A percentile compares a stretch with the other conserved stretches of the same genome.
These are phyloP conservation scores for Cnemophilus loriae DNA, from an alignment of 2,113 vertebrate species.

Conservation along the genomic window DNA sequence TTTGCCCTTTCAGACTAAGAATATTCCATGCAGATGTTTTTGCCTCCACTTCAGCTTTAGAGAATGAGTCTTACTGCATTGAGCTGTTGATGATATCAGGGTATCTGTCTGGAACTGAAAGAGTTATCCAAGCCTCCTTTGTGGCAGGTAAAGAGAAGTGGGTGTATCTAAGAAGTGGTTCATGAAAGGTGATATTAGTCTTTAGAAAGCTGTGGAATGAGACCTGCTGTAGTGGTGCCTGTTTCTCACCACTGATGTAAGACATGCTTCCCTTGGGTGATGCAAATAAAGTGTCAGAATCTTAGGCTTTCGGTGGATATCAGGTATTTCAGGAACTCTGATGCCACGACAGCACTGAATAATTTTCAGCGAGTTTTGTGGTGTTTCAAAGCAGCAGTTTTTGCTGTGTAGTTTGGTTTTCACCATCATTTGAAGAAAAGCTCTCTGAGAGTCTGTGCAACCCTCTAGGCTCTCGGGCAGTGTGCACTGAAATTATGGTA, in stretches of 20 bases:
- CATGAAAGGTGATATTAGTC: not conserved
- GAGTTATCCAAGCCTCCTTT: not conserved
- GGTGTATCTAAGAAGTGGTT: not conserved
- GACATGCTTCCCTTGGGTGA: not conserved
- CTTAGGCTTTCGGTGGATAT: not conserved
- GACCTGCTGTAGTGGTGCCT: not conserved
- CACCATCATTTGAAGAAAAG: not conserved
- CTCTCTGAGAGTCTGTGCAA: not conserved
- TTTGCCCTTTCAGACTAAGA: not conserved
- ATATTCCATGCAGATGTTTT: not conserved
- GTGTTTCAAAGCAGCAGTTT: not conserved
- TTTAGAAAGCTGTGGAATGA: not conserved
- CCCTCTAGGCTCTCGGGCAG: not conserved
- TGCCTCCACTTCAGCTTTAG: not conserved
- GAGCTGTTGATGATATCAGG: not conserved
- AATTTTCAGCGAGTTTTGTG: not conserved
- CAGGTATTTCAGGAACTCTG: no score
- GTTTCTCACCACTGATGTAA: not conserved
- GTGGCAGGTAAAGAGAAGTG: not conserved
- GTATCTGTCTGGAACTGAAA: not conserved
- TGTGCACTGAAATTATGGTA: fast-evolving
- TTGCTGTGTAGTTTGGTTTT: not conserved
- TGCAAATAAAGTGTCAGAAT: not conserved
- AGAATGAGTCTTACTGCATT: not conserved
- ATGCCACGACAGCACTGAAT: not conserved